Evolutionary conservation across 1,140 invertebrate species (phyloP), one percentile per base, ranked within the genome.

Genomic region (Euura saliciscinereae): DNA sequence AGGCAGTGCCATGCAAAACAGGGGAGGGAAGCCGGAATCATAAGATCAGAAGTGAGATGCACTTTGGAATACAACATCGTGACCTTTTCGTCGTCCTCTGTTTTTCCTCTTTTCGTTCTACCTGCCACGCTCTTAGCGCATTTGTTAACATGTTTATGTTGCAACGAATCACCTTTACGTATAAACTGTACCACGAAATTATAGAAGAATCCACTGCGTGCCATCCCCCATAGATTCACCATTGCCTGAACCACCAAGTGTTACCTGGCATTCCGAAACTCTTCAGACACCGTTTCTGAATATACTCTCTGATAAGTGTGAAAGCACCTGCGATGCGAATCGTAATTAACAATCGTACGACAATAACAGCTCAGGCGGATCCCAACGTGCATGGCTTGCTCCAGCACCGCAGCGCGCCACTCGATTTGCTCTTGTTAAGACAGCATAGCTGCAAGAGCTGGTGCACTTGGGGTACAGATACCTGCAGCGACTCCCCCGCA

Each of bases 341-440:
- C 51, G 51, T n/a, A 59, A 59, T 11, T 28, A 28, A 28, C 28
- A 28, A n/a, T n/a, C 8, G 51, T 59, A 5, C 51, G 51, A 59
- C 51, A 6, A 59, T n/a, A 59, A 59, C 13, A 59, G 8, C 74
- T 5, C 11, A 69, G 43, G 28, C 3, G 68, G 8, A 44, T 46
- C 13, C n/a, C 6, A 5, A 3, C 7, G 43, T 7, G 7, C 68
- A 10, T 4, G 68, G n/a, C 28, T 45, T 77, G 74, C 78, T 76
- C 73, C 75, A 42, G 72, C 70, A 69, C 6, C 44, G 44, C 73
- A 74, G 79, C 76, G 70, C 72, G 78, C 78, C 82, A 74, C 70
- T 86, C 81, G 78, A 78, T 74, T 82, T 86, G 84, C 83, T 86
- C 84, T 86, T 86, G 84, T 86, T 86, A 84, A 85, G 85, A 85